Percentiles rank a stretch among this genome's conserved stretches.
Conservation (phyloP, 2,113 vertebrate genomes). For the Ia io region DNA sequence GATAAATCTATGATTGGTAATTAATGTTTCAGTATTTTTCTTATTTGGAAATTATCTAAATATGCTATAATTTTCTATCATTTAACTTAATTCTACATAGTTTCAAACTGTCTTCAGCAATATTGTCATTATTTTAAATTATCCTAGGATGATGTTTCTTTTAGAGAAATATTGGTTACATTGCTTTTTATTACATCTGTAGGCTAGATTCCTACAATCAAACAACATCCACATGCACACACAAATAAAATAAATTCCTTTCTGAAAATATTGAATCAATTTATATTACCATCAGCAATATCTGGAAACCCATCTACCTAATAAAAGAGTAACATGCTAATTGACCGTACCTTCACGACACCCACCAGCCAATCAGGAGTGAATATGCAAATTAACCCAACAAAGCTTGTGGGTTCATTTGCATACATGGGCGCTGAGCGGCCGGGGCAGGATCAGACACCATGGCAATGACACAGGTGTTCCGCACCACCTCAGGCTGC, state of each 20-base stretch:
- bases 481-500: no score
- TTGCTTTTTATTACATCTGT: constrained; percentile 13
- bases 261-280: constrained; percentile 21
- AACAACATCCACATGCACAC: background rate
- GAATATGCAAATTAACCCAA: no score
- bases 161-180: background rate
- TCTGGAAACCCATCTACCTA: background rate
- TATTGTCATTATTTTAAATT: constrained; percentile 5
- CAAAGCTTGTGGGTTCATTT: no score
- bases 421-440: no score
- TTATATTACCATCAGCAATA: background rate
- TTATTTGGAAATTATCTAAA: background rate
- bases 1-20: background rate
- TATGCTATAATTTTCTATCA: background rate
- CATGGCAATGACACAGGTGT: no score
- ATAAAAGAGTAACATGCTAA: no score
- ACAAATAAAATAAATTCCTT: constrained; percentile 28
- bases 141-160: background rate
- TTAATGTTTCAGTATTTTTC: background rate
- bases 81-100: background rate
- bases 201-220: background rate
- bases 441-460: no score
- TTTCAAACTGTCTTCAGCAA: constrained; percentile 13
- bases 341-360: no score
- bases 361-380: no score